Evolutionary conservation across 2,113 vertebrate genomes (phyloP).

Genomic region (Cheirogaleus medius): DNA sequence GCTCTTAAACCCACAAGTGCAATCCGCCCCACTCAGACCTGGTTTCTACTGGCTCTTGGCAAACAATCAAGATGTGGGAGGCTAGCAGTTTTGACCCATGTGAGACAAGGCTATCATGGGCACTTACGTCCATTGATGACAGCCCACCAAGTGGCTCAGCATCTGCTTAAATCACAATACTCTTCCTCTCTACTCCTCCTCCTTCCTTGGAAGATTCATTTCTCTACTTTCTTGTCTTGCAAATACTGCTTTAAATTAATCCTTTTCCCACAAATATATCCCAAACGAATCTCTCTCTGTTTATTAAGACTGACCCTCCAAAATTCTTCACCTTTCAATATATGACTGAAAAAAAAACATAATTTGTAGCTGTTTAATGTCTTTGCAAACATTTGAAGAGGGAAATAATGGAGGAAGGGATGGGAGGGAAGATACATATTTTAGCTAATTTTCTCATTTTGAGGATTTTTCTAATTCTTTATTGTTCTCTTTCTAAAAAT

Average conservation of each 20-base stretch:
- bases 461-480: background rate
- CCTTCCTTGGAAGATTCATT: background rate
- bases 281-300: background rate
- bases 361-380: background rate
- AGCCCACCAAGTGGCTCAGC: fast-evolving
- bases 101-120: background rate
- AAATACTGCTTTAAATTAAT: background rate
- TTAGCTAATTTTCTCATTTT: background rate
- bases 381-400: background rate
- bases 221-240: background rate
- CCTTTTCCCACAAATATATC: background rate
- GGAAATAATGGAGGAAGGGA: background rate
- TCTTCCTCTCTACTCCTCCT: background rate
- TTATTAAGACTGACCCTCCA: background rate
- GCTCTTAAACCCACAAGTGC: background rate
- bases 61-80: background rate
- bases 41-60: background rate
- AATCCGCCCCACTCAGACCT: background rate
- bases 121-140: background rate
- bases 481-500: background rate
- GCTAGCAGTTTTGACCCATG: background rate
- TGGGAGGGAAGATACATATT: background rate
- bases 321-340: background rate
- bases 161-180: background rate
- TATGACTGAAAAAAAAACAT: background rate